Percentiles rank a stretch among this genome's conserved stretches.
These are phyloP conservation scores for Boloria selene DNA, from an alignment of 2,888 invertebrate genomes.

Conservation along the genomic window DNA sequence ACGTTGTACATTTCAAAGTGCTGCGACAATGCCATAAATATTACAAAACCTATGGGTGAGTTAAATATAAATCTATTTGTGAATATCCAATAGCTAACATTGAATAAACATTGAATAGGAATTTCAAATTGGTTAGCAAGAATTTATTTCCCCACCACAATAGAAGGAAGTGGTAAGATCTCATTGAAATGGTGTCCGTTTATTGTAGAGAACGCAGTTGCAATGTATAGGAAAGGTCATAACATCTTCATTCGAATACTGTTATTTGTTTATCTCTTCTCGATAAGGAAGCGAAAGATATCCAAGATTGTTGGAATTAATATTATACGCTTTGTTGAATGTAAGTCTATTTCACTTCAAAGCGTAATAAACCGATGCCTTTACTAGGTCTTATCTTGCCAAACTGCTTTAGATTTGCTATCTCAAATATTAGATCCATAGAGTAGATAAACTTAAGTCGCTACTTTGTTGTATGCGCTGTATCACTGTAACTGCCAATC, in stretches of 20 bases:
- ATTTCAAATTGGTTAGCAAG: constrained; percentile 32
- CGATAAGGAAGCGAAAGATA: constrained; percentile 45
- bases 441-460: constrained; percentile 24
- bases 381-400: constrained; percentile 34
- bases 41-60: constrained; percentile 1
- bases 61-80: constrained; percentile 19
- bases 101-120: constrained; percentile 31
- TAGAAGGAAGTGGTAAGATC: constrained; percentile 38
- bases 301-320: constrained; percentile 46
- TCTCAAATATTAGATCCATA: constrained; percentile 31
- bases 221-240: constrained; percentile 41
- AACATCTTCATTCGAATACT: constrained; percentile 42
- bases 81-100: constrained; percentile 23
- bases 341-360: constrained; percentile 49
- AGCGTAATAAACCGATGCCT: constrained; percentile 46
- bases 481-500: constrained; percentile 10
- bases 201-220: constrained; percentile 36
- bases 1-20: background rate
- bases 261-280: constrained; percentile 42
- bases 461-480: constrained; percentile 17
- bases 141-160: constrained; percentile 37
- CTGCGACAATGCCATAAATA: constrained; percentile 8
- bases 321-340: constrained; percentile 47
- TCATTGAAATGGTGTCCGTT: constrained; percentile 35
- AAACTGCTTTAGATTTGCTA: constrained; percentile 33